These are phyloP conservation scores for Muscicapa comitata DNA, from an alignment of 2,797 vertebrate species.

Conservation along the genomic window DNA sequence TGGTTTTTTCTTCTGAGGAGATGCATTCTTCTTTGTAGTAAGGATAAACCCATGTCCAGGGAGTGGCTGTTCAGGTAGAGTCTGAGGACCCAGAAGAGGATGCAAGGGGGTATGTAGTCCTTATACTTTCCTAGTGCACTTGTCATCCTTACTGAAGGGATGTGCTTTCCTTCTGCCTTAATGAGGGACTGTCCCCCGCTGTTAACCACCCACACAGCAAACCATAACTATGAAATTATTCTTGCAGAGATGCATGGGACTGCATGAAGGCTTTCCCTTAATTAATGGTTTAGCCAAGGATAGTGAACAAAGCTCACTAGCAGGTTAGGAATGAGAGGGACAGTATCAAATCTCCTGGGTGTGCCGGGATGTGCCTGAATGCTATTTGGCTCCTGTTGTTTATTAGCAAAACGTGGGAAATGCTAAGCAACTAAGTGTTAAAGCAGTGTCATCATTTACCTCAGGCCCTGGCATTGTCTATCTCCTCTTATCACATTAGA, in stretches of 20 bases:
- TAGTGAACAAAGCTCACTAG: neutral
- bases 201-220: neutral
- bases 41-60: neutral
- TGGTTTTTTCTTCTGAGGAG: neutral
- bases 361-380: neutral
- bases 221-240: neutral
- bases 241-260: neutral
- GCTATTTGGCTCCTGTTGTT: neutral
- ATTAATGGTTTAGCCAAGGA: neutral
- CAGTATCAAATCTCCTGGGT: neutral
- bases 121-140: neutral
- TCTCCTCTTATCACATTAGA: neutral
- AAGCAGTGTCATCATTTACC: neutral
- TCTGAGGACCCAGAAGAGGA: neutral
- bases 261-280: neutral
- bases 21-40: neutral
- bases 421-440: neutral
- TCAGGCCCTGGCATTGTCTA: neutral
- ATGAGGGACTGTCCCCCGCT: neutral
- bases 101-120: rapidly evolving
- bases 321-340: neutral
- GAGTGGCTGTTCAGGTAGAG: neutral
- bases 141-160: neutral
- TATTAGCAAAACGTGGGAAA: neutral
- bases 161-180: neutral